These are phyloP conservation scores for Abscondita cerata DNA, from an alignment of 2,888 invertebrate species.

Conservation along the genomic window DNA sequence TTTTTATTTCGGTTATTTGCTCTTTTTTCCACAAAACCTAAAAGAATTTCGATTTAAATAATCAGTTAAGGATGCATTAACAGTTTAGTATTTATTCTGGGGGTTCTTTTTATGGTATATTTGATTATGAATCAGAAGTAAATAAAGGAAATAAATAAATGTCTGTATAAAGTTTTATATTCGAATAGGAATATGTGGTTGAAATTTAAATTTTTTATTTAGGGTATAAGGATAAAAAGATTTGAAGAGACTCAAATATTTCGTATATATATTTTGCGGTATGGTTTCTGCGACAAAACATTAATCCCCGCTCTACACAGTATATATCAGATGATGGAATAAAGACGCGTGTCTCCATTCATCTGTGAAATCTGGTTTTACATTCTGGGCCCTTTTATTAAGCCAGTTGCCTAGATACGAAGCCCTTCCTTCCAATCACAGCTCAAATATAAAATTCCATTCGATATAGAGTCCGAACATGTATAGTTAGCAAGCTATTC, in stretches of 20 bases:
- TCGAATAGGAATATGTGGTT: constrained; percentile 4
- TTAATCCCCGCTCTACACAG: constrained; percentile 29
- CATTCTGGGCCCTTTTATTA: constrained; percentile 34
- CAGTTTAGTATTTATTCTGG: too few relatives aligned
- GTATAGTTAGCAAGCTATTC: constrained; percentile 32
- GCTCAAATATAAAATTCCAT: constrained; percentile 36
- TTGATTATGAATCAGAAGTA: background rate
- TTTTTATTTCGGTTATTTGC: too few relatives aligned
- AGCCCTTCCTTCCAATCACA: constrained; percentile 33
- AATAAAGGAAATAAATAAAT: constrained; percentile 9
- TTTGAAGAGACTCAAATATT: constrained; percentile 8
- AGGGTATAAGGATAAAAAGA: constrained; percentile 12
- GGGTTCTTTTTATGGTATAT: too few relatives aligned
- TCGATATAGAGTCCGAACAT: constrained; percentile 32
- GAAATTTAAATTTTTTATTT: constrained; percentile 13
- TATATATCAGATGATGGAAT: constrained; percentile 31
- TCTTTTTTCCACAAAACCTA: too few relatives aligned
- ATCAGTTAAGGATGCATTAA: too few relatives aligned
- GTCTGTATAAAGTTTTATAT: constrained; percentile 6
- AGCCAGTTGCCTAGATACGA: constrained; percentile 35
- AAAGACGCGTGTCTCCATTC: constrained; percentile 36
- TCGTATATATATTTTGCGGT: constrained; percentile 23
- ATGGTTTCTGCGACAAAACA: constrained; percentile 30
- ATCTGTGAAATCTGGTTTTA: constrained; percentile 33
- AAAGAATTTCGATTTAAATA: too few relatives aligned